phyloP scores from a whole-genome alignment of 2,888 invertebrate species.

The Agrochola circellaris region DNA sequence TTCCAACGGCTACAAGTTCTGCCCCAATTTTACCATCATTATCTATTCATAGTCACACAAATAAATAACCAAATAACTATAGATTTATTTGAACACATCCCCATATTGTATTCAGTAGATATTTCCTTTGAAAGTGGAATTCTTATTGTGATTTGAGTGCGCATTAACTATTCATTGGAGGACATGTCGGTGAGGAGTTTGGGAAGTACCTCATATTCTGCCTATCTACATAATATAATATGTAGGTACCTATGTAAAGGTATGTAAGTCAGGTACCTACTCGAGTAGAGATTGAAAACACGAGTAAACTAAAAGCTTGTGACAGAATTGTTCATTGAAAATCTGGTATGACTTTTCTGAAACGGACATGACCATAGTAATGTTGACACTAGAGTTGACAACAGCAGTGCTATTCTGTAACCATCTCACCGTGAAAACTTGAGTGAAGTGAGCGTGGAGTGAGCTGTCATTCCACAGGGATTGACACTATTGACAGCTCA shows the following conservation, averaged over 20 bases:
- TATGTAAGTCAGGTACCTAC: not conserved
- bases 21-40: too few species aligned
- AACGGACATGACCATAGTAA: not conserved
- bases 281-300: not conserved
- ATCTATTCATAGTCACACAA: too few species aligned
- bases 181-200: slow-evolving; percentile 73
- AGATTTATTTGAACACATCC: slow-evolving; percentile 49
- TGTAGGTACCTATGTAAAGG: not conserved
- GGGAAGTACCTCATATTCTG: slow-evolving; percentile 59
- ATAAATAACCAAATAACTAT: too few species aligned
- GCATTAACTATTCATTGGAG: slow-evolving; percentile 83
- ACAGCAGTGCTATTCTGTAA: too few species aligned
- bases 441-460: too few species aligned
- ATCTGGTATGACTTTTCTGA: not conserved
- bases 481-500: too few species aligned
- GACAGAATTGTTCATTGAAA: not conserved
- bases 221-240: slow-evolving; percentile 49
- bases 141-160: slow-evolving; percentile 87
- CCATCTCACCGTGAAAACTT: too few species aligned
- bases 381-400: not conserved
- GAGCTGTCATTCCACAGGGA: too few species aligned
- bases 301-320: not conserved
- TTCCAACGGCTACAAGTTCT: too few species aligned
- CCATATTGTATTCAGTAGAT: slow-evolving; percentile 71
- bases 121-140: slow-evolving; percentile 79